Percentiles rank a stretch among this genome's conserved stretches.
These are phyloP conservation scores for Epirrhoe alternata DNA, from an alignment of 2,888 invertebrate genomes.

Conservation along the genomic window DNA sequence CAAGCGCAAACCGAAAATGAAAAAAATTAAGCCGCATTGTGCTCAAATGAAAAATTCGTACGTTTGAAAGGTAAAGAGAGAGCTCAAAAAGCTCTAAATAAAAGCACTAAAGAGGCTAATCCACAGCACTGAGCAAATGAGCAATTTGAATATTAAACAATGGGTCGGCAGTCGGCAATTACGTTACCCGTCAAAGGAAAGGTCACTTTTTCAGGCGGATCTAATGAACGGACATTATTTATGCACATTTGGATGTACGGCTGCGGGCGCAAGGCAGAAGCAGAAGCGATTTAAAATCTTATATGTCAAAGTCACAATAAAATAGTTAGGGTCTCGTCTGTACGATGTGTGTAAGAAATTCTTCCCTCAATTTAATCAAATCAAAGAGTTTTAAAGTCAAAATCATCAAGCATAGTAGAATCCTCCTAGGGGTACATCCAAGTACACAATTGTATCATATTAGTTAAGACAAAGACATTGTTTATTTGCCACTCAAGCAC, in stretches of 20 bases:
- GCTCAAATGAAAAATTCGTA: conserved; percentile 1
- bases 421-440: too few species aligned
- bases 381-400: too few species aligned
- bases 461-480: too few species aligned
- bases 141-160: conserved; percentile 58
- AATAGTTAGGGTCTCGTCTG: background rate
- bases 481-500: too few species aligned
- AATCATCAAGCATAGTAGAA: too few species aligned
- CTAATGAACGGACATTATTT: conserved; percentile 69
- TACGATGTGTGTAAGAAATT: too few species aligned
- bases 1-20: background rate
- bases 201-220: conserved; percentile 60
- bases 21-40: background rate
- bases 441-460: too few species aligned
- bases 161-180: conserved; percentile 47
- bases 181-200: conserved; percentile 62
- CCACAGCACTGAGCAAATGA: conserved; percentile 47
- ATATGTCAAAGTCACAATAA: too few species aligned
- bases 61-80: background rate
- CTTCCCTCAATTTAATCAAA: too few species aligned
- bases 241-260: conserved; percentile 61
- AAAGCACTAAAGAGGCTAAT: conserved; percentile 29
- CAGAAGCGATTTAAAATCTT: conserved; percentile 15
- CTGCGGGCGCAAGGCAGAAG: conserved; percentile 25
- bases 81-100: conserved; percentile 18